These are phyloP conservation scores for Palaemon carinicauda DNA, from an alignment of 1,140 invertebrate species.

Conservation along the genomic window DNA sequence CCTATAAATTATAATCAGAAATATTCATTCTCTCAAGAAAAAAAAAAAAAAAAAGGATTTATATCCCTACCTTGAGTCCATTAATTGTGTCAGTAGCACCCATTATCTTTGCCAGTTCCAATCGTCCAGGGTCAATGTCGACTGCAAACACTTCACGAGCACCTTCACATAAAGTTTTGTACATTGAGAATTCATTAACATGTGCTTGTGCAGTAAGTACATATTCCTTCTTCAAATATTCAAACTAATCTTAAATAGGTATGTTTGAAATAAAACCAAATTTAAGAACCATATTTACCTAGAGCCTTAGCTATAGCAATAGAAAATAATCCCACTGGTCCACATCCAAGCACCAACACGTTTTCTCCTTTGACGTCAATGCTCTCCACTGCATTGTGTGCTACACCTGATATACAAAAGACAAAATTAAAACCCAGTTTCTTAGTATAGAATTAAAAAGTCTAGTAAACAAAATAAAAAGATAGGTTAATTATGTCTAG, in stretches of 20 bases:
- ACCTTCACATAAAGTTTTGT: neutral
- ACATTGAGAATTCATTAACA: neutral
- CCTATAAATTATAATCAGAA: neutral
- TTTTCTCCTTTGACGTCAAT: conserved; percentile 44
- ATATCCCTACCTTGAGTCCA: conserved; percentile 21
- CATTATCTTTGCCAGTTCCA: conserved; percentile 41
- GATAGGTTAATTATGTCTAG: no score
- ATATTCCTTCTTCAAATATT: no score
- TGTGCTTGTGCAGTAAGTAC: no score
- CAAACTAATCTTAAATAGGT: neutral
- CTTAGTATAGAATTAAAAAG: neutral
- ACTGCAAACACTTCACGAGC: conserved; percentile 35
- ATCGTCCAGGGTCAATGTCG: neutral
- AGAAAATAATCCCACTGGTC: conserved; percentile 43
- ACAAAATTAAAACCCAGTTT: neutral
- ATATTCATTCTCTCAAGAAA: neutral
- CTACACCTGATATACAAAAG: conserved; percentile 30
- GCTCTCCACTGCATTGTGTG: conserved; percentile 51
- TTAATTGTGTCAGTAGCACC: conserved; percentile 42
- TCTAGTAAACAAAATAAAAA: no score
- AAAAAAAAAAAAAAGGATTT: no score
- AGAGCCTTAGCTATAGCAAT: conserved; percentile 46
- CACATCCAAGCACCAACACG: conserved; percentile 47
- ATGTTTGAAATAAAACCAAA: neutral
- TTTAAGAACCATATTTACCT: neutral